These are phyloP conservation scores for Lycaon pictus DNA, from an alignment of 2,113 vertebrate species.

Conservation along the genomic window DNA sequence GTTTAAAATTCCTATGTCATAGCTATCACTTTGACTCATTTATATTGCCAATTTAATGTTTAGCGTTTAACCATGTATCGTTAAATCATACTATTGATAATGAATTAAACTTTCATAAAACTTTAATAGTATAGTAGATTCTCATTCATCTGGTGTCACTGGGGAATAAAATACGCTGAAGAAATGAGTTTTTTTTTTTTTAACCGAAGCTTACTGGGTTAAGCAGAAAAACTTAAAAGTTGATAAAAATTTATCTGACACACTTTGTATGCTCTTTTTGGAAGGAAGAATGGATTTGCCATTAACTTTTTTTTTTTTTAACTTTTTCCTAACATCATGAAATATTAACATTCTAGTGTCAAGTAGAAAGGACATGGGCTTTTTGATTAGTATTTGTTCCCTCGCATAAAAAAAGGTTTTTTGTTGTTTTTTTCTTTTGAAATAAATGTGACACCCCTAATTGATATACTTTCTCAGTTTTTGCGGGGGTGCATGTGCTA, in stretches of 20 bases:
- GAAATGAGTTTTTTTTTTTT: neutral
- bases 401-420: neutral
- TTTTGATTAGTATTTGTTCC: slow-evolving; percentile 43
- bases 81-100: slow-evolving; percentile 76
- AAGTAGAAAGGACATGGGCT: neutral
- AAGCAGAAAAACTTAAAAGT: slow-evolving; percentile 54
- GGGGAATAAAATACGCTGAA: slow-evolving; percentile 63
- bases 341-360: neutral
- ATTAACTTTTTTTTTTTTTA: neutral
- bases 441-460: neutral
- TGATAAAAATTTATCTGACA: slow-evolving; percentile 57
- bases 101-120: slow-evolving; percentile 71
- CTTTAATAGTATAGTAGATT: slow-evolving; percentile 62
- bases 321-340: neutral
- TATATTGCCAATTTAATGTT: slow-evolving; percentile 61
- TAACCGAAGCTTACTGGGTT: slow-evolving; percentile 42
- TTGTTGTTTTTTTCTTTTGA: neutral
- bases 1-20: slow-evolving; percentile 51
- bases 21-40: slow-evolving; percentile 57
- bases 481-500: neutral
- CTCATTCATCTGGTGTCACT: slow-evolving; percentile 55
- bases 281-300: neutral
- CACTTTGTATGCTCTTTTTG: slow-evolving; percentile 52
- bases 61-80: slow-evolving; percentile 61
- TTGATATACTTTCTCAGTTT: neutral